Evolutionary conservation across 1,140 invertebrate species (phyloP).

Genomic region (Alviniconcha marisindica): DNA sequence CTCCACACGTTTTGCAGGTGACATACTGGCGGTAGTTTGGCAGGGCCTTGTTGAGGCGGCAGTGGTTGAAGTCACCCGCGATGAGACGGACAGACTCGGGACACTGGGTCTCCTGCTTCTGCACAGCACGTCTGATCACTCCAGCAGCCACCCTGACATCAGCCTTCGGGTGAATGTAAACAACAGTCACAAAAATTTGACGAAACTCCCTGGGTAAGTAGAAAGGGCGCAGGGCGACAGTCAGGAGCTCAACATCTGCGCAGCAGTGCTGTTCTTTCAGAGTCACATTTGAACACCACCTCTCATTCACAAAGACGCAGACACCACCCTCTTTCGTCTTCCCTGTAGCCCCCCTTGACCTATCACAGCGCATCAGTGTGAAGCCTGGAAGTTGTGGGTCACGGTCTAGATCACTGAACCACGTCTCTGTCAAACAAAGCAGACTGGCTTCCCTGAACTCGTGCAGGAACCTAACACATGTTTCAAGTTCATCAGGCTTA

Average conservation of each 20-base stretch:
- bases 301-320: neutral
- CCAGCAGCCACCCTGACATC: neutral
- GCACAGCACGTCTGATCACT: neutral
- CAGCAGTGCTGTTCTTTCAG: neutral
- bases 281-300: slow-evolving; percentile 7
- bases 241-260: slow-evolving; percentile 21
- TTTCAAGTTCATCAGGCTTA: slow-evolving; percentile 17
- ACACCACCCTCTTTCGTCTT: slow-evolving; percentile 21
- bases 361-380: neutral
- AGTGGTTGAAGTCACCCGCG: slow-evolving; percentile 26
- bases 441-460: slow-evolving; percentile 11
- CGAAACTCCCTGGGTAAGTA: slow-evolving; percentile 24
- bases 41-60: slow-evolving; percentile 16
- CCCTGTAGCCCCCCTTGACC: slow-evolving; percentile 8
- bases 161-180: slow-evolving; percentile 26
- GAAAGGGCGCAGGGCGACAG: neutral
- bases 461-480: slow-evolving; percentile 1
- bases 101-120: neutral
- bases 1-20: slow-evolving; percentile 8
- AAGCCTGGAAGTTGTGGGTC: neutral
- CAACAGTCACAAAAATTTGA: slow-evolving; percentile 13
- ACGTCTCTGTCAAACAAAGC: slow-evolving; percentile 13
- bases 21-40: slow-evolving; percentile 24
- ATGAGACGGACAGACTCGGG: neutral
- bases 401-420: neutral